Conservation (phyloP, 2,888 invertebrate species). For the Cephus pygmeus region DNA sequence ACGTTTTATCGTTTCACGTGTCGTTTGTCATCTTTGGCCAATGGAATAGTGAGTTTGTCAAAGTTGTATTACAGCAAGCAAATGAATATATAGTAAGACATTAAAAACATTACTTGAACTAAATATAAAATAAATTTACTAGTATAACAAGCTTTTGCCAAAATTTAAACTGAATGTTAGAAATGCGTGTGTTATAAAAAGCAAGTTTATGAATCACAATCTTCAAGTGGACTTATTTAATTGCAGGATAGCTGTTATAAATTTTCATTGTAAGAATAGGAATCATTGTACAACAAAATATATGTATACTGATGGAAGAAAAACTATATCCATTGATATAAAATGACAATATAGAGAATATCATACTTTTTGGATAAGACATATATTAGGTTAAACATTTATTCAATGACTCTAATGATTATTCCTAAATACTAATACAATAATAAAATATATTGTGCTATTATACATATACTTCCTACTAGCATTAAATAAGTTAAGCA, state of each 20-base stretch:
- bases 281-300: no score
- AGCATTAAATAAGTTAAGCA: background rate
- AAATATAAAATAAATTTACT: background rate
- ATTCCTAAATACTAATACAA: background rate
- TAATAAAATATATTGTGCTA: background rate
- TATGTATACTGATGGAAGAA: no score
- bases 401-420: background rate
- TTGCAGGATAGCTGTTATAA: no score
- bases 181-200: background rate
- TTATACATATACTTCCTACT: background rate
- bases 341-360: background rate
- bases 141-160: background rate
- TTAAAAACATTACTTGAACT: background rate
- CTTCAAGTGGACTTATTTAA: no score
- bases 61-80: background rate
- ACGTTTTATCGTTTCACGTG: background rate
- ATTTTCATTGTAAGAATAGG: no score
- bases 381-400: background rate
- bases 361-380: background rate
- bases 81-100: background rate
- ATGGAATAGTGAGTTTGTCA: background rate
- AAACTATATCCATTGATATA: no score
- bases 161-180: background rate
- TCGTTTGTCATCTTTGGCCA: background rate
- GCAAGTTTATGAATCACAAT: background rate